Evolutionary conservation across 2,797 vertebrate genomes (phyloP), one percentile per base, ranked within the genome.

Genomic region (Rachycentron canadum): DNA sequence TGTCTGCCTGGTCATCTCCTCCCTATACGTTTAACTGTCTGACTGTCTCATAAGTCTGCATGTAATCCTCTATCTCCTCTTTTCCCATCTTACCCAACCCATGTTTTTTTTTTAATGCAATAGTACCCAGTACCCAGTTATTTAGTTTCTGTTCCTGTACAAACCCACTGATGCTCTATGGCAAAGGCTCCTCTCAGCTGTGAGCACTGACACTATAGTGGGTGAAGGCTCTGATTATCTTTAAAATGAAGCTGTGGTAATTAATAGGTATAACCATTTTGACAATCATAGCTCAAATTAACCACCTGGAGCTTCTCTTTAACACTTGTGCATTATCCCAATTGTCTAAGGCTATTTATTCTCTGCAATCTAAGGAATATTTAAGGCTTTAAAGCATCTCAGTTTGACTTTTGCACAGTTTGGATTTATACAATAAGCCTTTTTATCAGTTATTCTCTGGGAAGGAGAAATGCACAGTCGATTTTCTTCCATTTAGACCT

Each of bases 1-100:
- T 43, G 67, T 76, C 68, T 84, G 74, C 57, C 34, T 79, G 70
- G 52, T 87, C 85, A 79, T 75, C 55, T 72, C 58, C 79, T 81
- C 67, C 60, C 75, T 65, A 55, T 68, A 72, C 59, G 65, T 66
- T 71, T 52, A 26, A 40, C 58, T 17, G 55, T 47, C 45, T 56
- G 55, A 68, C 61, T 50, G 61, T 81, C 38, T 43, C 36, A 66
- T 79, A 63, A 36, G 50, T 60, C 34, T 64, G 69, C 75, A 60
- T 73, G 49, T 10, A 32, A 66, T 7, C 64, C 34, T 77, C 47
- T 0, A 57, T n/a, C 49, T 69, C 58, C 69, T 74, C 45, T 10
- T 53, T 13, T 40, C 13, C 53, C 58, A 34, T 58, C 38, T 38
- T 11, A n/a, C 58, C 10, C 14, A 55, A 14, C 58, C 19, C n/a